These are phyloP conservation scores for Halcyon chelicuti DNA, from an alignment of 2,797 vertebrate species.

Conservation along the genomic window DNA sequence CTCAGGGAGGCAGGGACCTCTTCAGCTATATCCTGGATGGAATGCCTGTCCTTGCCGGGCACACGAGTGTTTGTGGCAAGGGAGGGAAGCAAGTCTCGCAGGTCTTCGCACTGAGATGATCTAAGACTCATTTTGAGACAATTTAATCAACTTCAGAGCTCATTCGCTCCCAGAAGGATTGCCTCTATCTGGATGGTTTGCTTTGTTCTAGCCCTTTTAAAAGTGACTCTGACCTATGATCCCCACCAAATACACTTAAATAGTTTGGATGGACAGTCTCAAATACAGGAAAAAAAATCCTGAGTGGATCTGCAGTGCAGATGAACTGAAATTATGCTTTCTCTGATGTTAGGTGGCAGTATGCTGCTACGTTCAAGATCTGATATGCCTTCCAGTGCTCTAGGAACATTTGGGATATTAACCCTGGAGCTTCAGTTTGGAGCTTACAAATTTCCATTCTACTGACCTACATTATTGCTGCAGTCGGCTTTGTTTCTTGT, in stretches of 20 bases:
- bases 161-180: fast-evolving
- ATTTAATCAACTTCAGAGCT: background rate
- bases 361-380: background rate
- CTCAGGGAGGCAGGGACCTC: background rate
- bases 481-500: background rate
- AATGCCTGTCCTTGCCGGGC: background rate
- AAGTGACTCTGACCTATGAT: background rate
- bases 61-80: background rate
- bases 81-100: background rate
- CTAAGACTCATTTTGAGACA: background rate
- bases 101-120: background rate
- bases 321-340: background rate
- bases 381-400: background rate
- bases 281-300: background rate
- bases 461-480: background rate
- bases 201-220: background rate
- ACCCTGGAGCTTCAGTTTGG: background rate
- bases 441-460: background rate
- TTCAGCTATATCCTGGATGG: background rate
- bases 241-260: background rate
- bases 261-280: background rate
- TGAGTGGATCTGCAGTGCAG: background rate
- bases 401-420: constrained; percentile 18
- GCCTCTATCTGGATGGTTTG: fast-evolving
- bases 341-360: constrained; percentile 61